Base-by-base conservation (phyloP, 1,140 invertebrate genomes). In the Orchesella cincta region DNA sequence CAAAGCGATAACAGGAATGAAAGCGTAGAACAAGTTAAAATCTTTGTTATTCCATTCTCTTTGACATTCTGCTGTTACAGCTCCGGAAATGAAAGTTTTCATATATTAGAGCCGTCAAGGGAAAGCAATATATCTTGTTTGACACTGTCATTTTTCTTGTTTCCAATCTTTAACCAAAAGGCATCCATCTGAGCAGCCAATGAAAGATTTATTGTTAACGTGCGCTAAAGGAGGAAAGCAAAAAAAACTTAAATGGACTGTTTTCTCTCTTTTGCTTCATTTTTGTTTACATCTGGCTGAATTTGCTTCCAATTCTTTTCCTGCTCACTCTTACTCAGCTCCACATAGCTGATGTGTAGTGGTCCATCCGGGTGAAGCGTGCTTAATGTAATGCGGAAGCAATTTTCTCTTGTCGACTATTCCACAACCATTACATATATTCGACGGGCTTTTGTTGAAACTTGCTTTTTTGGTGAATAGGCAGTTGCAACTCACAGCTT, bases 121-220 rank as follows among this genome's bases (percentile, higher is more conserved):
- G 23, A 29, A 67, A 67, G 62, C 62, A 67, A 67, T 67, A 67
- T 67, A 67, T 67, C 62, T 67, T 33, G 12, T 67, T 67, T 33
- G 62, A 33, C 62, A 67, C 3, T 67, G 62, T 67, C 62, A 67
- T 67, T 67, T 67, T 67, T 67, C 33, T 31, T 29, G 2, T 2
- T 29, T 1, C 29, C 28, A 8, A 67, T 31, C n/a, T 29, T 31
- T 29, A 8, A 67, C 2, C 62, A 1, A 31, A 18, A 67, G 62
- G 29, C 26, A 67, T 31, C 12, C 26, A 67, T 31, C 62, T 67
- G 62, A 67, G n/a, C 54, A 16, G 23, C 54, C 54, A 67, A 29
- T 67, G 62, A 67, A 67, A 67, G 62, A 67, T 67, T 67, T 67
- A 67, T 67, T 67, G 62, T 67, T 67, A 31, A 23, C 2, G n/a